Conservation (phyloP, 2,113 vertebrate genomes). For the Ceyx melanurus region DNA sequence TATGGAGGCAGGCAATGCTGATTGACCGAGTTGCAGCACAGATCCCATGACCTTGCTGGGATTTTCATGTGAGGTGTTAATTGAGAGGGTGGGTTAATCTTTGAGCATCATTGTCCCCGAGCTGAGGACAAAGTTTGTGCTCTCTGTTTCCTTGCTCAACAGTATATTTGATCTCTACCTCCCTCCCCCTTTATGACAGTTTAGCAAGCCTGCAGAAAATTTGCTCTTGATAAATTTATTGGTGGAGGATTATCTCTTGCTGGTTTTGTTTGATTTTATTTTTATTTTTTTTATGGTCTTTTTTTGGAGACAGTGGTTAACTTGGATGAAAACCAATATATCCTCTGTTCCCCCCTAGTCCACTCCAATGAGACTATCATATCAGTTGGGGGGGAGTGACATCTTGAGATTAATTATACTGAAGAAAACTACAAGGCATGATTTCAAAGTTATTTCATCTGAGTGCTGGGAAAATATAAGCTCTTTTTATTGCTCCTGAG, state of each 20-base stretch:
- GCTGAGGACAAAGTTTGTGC: conserved; percentile 84
- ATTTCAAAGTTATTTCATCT: conserved; percentile 30
- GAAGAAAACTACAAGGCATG: neutral
- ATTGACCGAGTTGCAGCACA: conserved; percentile 85
- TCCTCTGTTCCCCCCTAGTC: neutral
- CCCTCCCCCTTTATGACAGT: conserved; percentile 45
- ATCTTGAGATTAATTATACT: conserved; percentile 23
- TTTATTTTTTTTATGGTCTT: conserved; percentile 48
- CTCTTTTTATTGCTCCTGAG: conserved; percentile 31
- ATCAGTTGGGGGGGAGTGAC: neutral
- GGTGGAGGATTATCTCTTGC: conserved; percentile 58
- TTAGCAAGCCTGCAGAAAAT: conserved; percentile 66
- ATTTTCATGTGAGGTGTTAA: conserved; percentile 95
- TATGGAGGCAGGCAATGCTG: conserved; percentile 83
- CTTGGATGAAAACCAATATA: conserved; percentile 34
- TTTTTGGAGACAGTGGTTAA: conserved; percentile 41
- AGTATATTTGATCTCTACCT: conserved; percentile 76
- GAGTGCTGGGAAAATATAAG: conserved; percentile 25
- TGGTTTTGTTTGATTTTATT: conserved; percentile 66
- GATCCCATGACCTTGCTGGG: conserved; percentile 86
- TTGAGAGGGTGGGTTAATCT: conserved; percentile 92
- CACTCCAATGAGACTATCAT: conserved; percentile 3
- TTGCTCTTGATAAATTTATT: conserved; percentile 71
- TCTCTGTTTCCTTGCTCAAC: conserved; percentile 74
- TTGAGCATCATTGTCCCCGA: conserved; percentile 85